Percentiles rank a stretch among this genome's conserved stretches.
Conservation (phyloP, 1,140 invertebrate species). For the Bombus superbus region DNA sequence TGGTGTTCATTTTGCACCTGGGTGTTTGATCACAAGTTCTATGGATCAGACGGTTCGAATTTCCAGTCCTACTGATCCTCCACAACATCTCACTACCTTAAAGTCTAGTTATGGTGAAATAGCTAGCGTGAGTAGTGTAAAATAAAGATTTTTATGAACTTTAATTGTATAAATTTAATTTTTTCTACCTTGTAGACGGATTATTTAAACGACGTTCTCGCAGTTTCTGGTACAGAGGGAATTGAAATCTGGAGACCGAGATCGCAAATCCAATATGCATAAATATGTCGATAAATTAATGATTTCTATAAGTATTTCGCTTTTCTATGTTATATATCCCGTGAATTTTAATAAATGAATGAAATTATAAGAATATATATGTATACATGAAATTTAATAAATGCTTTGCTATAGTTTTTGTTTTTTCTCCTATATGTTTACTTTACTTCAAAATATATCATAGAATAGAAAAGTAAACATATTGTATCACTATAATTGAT, state of each 20-base stretch:
- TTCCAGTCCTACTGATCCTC: conserved; percentile 76
- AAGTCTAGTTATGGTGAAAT: conserved; percentile 72
- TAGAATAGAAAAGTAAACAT: background rate
- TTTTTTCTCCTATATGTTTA: background rate
- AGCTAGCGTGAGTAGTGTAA: conserved; percentile 71
- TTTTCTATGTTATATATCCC: conserved; percentile 44
- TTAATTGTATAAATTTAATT: background rate
- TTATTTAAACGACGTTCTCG: conserved; percentile 76
- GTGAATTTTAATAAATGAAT: conserved; percentile 35
- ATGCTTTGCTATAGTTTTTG: conserved; percentile 42
- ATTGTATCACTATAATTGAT: background rate
- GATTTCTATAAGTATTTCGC: conserved; percentile 34
- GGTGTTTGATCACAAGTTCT: conserved; percentile 77
- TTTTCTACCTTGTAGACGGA: conserved; percentile 70
- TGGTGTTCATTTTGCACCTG: conserved; percentile 70
- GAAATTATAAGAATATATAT: conserved; percentile 7
- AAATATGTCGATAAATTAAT: conserved; percentile 26
- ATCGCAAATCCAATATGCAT: conserved; percentile 33
- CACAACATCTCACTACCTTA: conserved; percentile 68
- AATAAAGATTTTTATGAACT: background rate
- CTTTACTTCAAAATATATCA: background rate
- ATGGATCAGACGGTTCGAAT: conserved; percentile 76
- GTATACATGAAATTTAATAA: conserved; percentile 53
- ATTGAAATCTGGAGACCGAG: conserved; percentile 76
- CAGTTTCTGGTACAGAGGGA: conserved; percentile 72